Evolutionary conservation across 2,888 invertebrate species (phyloP).

Genomic region (Allygus modestus): DNA sequence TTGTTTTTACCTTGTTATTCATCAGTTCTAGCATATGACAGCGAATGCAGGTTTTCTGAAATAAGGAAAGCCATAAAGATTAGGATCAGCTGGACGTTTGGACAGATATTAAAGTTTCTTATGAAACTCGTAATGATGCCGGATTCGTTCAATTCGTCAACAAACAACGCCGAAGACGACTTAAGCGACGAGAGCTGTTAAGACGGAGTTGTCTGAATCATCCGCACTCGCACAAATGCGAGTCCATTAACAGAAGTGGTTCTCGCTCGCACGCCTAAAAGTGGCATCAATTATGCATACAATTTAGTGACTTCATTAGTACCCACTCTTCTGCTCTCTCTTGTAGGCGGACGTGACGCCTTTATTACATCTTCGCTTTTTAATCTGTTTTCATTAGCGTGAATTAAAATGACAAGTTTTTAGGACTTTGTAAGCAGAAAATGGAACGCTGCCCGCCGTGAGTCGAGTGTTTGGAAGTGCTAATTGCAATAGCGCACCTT

Average conservation of each 20-base stretch:
- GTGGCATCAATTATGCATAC: constrained; percentile 47
- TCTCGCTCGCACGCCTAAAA: constrained; percentile 27
- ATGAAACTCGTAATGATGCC: too few relatives aligned
- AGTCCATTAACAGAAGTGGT: constrained; percentile 43
- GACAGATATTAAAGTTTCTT: too few relatives aligned
- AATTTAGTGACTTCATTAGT: constrained; percentile 54
- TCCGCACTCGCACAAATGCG: constrained; percentile 23
- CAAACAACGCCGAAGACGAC: not conserved
- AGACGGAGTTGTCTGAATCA: not conserved
- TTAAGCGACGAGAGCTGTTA: constrained; percentile 4
- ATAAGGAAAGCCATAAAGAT: too few relatives aligned
- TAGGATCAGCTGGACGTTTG: too few relatives aligned
- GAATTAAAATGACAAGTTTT: not conserved
- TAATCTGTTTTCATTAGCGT: constrained; percentile 1
- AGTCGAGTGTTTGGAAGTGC: too few relatives aligned
- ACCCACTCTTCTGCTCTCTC: not conserved
- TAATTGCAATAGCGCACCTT: too few relatives aligned
- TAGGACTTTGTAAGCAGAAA: not conserved
- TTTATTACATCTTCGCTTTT: constrained; percentile 4
- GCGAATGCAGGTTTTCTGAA: too few relatives aligned
- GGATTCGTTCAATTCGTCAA: not conserved
- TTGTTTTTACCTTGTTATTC: too few relatives aligned
- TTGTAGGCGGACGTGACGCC: not conserved
- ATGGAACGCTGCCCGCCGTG: not conserved
- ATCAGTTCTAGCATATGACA: too few relatives aligned